These are phyloP conservation scores for Dendrolimus punctatus DNA, from an alignment of 1,140 invertebrate species.

Conservation along the genomic window DNA sequence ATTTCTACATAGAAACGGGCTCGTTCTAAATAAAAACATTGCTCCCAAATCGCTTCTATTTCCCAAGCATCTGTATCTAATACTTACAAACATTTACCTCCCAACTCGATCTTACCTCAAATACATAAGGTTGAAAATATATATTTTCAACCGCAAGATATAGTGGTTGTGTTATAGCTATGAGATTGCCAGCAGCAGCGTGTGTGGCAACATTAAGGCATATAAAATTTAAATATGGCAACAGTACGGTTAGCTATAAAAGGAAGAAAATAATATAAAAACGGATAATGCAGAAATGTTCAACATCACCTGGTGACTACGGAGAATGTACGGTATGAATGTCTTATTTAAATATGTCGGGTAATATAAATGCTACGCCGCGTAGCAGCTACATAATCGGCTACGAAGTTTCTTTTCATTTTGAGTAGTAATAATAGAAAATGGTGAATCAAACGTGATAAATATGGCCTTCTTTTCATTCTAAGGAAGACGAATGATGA, in stretches of 20 bases:
- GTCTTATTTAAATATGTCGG: no score
- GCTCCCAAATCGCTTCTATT: slow-evolving; percentile 62
- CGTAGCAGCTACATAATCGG: no score
- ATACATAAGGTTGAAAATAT: slow-evolving; percentile 7
- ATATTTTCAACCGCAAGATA: slow-evolving; percentile 7
- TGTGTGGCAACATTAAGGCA: slow-evolving; percentile 67
- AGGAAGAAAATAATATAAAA: slow-evolving; percentile 56
- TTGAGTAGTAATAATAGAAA: no score
- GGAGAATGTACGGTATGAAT: no score
- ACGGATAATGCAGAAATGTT: slow-evolving; percentile 31
- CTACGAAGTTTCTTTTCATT: no score
- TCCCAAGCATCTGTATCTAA: slow-evolving; percentile 48
- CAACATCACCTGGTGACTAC: slow-evolving; percentile 9
- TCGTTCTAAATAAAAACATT: slow-evolving; percentile 69
- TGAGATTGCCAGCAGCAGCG: slow-evolving; percentile 57
- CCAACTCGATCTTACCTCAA: slow-evolving; percentile 7
- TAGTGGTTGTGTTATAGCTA: slow-evolving; percentile 38
- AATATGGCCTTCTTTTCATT: no score
- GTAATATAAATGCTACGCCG: no score
- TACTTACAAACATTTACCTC: slow-evolving; percentile 14
- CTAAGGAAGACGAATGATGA: no score
- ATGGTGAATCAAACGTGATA: no score
- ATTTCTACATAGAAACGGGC: slow-evolving; percentile 38
- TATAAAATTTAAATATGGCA: slow-evolving; percentile 70
- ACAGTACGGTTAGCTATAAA: slow-evolving; percentile 53